These are phyloP conservation scores for Erythrocercus mccallii DNA, from an alignment of 2,113 vertebrate species.

Conservation along the genomic window DNA sequence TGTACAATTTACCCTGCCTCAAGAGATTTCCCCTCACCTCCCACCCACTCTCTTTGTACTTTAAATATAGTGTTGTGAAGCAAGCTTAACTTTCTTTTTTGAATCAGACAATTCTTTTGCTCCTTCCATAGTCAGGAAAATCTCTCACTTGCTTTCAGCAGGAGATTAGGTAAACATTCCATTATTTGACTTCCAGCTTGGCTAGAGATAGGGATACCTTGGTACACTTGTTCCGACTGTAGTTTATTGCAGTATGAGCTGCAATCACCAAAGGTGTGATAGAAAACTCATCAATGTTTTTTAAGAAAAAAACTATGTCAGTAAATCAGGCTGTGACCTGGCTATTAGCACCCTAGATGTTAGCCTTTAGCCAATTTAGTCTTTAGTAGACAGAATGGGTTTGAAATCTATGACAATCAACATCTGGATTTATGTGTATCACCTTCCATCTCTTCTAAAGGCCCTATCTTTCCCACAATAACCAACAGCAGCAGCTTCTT, in stretches of 20 bases:
- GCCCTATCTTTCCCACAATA: neutral
- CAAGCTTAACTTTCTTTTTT: neutral
- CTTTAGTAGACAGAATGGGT: neutral
- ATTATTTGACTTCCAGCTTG: neutral
- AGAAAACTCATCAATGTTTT: neutral
- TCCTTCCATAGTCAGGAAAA: neutral
- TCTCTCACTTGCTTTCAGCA: neutral
- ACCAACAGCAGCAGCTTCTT: neutral
- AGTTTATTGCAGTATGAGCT: neutral
- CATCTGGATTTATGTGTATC: neutral
- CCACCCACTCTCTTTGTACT: constrained; percentile 1
- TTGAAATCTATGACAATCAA: neutral
- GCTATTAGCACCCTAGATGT: neutral
- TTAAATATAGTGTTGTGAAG: constrained; percentile 2
- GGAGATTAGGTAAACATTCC: constrained; percentile 1
- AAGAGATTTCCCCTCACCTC: neutral
- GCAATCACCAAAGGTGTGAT: neutral
- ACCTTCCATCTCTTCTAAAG: neutral
- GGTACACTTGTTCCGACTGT: neutral
- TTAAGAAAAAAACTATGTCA: neutral
- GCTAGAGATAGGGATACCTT: neutral
- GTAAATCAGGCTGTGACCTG: neutral
- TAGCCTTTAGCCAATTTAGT: neutral
- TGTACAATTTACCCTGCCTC: neutral
- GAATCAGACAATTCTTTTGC: constrained; percentile 1